Conservation (phyloP, 2,113 vertebrate species). For the Drymodes brunneopygia region DNA sequence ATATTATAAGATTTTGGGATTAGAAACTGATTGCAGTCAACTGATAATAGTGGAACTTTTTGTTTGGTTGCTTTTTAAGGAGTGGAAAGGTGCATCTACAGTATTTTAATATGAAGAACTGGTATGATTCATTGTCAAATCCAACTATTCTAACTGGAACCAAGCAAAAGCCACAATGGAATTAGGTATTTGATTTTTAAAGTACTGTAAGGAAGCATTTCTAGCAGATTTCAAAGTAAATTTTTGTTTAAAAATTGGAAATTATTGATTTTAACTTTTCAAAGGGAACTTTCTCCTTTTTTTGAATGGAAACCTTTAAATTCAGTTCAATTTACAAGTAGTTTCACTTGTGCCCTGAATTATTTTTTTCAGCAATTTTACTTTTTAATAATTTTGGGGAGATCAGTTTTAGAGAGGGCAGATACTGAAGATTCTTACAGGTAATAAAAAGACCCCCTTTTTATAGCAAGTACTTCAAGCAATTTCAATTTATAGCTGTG, state of each 20-base stretch:
- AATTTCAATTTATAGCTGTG: neutral
- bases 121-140: neutral
- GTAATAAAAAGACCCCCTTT: neutral
- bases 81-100: neutral
- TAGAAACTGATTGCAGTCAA: neutral
- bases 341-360: neutral
- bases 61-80: neutral
- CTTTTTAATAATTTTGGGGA: neutral
- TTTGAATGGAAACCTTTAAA: neutral
- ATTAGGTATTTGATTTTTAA: neutral
- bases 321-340: neutral
- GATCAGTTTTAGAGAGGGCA: neutral
- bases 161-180: neutral
- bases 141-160: neutral
- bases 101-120: neutral
- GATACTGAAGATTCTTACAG: neutral
- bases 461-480: neutral
- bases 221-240: neutral
- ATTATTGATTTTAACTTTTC: neutral
- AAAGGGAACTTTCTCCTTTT: neutral
- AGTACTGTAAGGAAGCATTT: neutral
- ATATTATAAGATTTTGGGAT: neutral
- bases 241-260: neutral
- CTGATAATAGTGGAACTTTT: neutral
- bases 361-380: neutral